Conservation (phyloP, 2,888 invertebrate species). For the Venustoraphidia nigricollis region DNA sequence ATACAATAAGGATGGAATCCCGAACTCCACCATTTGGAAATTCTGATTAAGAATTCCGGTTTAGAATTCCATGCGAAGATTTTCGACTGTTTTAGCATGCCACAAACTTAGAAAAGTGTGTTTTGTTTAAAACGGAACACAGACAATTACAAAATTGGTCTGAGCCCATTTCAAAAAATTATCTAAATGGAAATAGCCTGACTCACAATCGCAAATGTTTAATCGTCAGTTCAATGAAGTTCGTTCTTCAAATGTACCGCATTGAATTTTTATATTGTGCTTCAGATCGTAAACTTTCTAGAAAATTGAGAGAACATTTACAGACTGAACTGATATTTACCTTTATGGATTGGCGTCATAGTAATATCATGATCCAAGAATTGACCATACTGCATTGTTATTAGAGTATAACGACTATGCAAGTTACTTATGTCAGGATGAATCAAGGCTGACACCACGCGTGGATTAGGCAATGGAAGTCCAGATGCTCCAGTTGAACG, state of each 20-base stretch:
- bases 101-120: too few species aligned
- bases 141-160: too few species aligned
- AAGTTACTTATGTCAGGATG: constrained; percentile 86
- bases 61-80: too few species aligned
- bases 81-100: too few species aligned
- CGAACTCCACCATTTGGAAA: too few species aligned
- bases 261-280: neutral
- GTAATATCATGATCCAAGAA: constrained; percentile 90
- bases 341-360: constrained; percentile 84
- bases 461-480: constrained; percentile 64
- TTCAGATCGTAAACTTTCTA: neutral
- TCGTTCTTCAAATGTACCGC: neutral
- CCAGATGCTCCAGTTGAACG: constrained; percentile 61
- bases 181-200: too few species aligned
- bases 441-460: constrained; percentile 72
- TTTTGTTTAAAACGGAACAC: too few species aligned
- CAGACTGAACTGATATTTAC: constrained; percentile 20
- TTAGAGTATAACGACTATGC: constrained; percentile 73
- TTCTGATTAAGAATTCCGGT: too few species aligned
- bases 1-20: too few species aligned
- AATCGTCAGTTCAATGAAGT: neutral
- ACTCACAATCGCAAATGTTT: too few species aligned
- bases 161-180: too few species aligned
- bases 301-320: neutral
- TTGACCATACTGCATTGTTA: constrained; percentile 93